Evolutionary conservation across 92 coral and sea anemone genomes (phyloP).

Genomic region (Palythoa caribaeorum): DNA sequence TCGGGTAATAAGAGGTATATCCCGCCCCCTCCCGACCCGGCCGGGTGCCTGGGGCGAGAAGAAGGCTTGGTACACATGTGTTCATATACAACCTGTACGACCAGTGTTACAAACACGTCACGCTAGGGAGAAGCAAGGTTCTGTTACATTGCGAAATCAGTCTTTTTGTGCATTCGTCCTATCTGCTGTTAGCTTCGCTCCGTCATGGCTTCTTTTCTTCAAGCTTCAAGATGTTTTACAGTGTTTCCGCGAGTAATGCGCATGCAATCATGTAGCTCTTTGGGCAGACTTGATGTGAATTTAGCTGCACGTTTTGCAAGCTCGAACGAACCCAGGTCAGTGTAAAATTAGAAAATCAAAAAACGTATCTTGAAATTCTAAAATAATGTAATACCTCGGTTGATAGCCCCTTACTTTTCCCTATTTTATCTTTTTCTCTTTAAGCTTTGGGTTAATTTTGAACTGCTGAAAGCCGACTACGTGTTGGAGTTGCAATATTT

Average conservation of each 20-base stretch:
- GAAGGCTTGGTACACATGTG: not conserved
- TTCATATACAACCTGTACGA: not conserved
- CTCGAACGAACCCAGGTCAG: constrained; percentile 31
- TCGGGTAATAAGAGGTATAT: no score
- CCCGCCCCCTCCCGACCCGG: no score
- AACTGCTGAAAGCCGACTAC: not conserved
- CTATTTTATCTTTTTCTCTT: no score
- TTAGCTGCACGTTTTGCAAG: not conserved
- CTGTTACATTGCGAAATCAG: not conserved
- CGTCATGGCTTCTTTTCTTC: constrained; percentile 24
- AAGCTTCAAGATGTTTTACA: not conserved
- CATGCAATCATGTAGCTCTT: not conserved
- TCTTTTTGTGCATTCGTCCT: not conserved
- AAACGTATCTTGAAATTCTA: not conserved
- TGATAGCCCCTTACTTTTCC: no score
- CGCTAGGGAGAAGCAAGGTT: not conserved
- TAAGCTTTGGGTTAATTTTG: no score
- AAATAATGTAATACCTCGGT: no score
- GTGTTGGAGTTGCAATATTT: not conserved
- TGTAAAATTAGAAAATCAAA: not conserved
- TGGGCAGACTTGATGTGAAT: not conserved
- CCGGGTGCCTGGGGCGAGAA: no score
- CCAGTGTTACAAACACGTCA: not conserved
- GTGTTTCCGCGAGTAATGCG: constrained; percentile 4
- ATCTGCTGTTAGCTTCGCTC: not conserved